Conservation (phyloP, 2,888 invertebrate species). For the Andrena fulva region DNA sequence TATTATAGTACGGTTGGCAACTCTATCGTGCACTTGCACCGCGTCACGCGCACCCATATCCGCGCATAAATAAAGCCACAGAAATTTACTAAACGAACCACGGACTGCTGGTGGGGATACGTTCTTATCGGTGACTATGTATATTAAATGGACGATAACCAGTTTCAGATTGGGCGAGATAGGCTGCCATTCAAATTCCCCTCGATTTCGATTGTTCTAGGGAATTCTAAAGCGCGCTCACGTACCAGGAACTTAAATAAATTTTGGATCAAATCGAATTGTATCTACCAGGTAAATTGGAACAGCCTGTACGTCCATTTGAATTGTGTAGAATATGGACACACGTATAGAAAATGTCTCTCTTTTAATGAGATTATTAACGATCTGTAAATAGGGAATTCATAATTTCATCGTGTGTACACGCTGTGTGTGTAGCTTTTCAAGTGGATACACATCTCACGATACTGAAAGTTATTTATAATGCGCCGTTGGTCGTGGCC, state of each 20-base stretch:
- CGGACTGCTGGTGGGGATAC: not conserved
- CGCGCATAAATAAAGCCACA: conserved; percentile 34
- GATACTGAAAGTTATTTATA: conserved; percentile 79
- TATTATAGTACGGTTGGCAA: too few relatives aligned
- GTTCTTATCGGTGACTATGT: conserved; percentile 33
- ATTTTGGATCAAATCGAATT: not conserved
- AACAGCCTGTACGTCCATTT: not conserved
- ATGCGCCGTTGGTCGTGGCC: conserved; percentile 72
- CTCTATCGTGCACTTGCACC: not conserved
- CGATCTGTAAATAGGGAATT: conserved; percentile 39
- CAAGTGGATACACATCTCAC: conserved; percentile 67
- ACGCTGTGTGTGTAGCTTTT: conserved; percentile 47
- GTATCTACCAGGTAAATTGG: not conserved
- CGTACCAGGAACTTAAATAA: too few relatives aligned
- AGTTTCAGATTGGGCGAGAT: conserved; percentile 18
- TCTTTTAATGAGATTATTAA: conserved; percentile 22
- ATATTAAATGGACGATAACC: conserved; percentile 1
- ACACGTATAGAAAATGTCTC: conserved; percentile 1
- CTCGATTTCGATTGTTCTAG: not conserved
- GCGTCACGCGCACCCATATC: conserved; percentile 1
- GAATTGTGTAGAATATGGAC: not conserved
- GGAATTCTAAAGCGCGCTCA: not conserved
- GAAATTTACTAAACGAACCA: conserved; percentile 42
- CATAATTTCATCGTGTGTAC: conserved; percentile 55
- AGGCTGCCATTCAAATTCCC: conserved; percentile 15